Conservation (phyloP, 2,888 invertebrate genomes). For the Leptinotarsa peninsularis region DNA sequence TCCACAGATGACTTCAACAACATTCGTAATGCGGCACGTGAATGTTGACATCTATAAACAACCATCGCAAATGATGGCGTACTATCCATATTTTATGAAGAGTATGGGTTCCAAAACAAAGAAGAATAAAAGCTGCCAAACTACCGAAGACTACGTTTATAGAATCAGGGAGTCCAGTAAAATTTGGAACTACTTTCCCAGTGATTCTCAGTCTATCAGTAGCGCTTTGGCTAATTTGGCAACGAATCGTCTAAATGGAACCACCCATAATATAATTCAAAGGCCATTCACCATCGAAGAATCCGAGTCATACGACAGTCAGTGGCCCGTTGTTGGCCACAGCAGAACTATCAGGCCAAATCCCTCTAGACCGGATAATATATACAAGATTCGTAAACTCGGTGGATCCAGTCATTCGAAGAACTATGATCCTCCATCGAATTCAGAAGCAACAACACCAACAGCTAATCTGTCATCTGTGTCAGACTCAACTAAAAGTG, state of each 20-base stretch:
- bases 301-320: slow-evolving; percentile 40
- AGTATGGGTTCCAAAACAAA: neutral
- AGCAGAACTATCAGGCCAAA: slow-evolving; percentile 24
- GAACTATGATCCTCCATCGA: neutral
- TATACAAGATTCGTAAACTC: neutral
- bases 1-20: slow-evolving; percentile 47
- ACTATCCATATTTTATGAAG: slow-evolving; percentile 22
- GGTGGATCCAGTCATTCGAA: neutral
- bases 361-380: neutral
- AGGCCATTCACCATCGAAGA: slow-evolving; percentile 27
- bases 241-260: neutral
- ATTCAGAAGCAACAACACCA: neutral
- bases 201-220: slow-evolving; percentile 24
- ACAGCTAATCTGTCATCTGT: neutral
- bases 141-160: neutral
- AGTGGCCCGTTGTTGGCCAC: slow-evolving; percentile 34
- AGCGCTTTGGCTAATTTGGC: slow-evolving; percentile 31
- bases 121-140: slow-evolving; percentile 31
- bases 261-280: neutral
- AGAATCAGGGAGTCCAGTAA: neutral
- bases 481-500: slow-evolving; percentile 13
- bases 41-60: slow-evolving; percentile 44
- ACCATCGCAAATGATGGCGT: slow-evolving; percentile 35
- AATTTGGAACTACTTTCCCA: slow-evolving; percentile 19
- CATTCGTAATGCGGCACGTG: slow-evolving; percentile 44